Evolutionary conservation across 2,113 vertebrate genomes (phyloP), one percentile per base, ranked within the genome.

Genomic region (Scomber colias): DNA sequence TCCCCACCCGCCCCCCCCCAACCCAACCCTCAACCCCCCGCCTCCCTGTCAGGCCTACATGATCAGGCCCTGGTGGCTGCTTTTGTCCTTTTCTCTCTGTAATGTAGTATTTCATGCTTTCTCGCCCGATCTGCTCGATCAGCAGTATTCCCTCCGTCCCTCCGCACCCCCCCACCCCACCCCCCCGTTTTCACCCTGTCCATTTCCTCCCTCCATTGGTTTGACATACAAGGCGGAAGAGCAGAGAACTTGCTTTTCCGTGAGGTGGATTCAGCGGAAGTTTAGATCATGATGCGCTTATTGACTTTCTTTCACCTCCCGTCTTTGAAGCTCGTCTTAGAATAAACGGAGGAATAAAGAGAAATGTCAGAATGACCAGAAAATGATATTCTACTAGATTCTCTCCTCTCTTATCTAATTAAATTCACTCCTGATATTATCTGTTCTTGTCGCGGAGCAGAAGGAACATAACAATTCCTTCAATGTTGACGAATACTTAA

Each of bases 101-200:
- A 89, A 91, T 89, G 90, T 89, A 84, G 88, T 90, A 91, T 90
- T 92, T 92, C 90, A 92, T 88, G 91, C 87, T 91, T 92, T 90
- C 85, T 84, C 31, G 85, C 73, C 71, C 63, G 70, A 89, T 89
- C 83, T 92, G 91, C 90, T 83, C 71, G 62, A 83, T 93, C 91
- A 93, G 92, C 92, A 92, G 74, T 82, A 85, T 88, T 86, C 85
- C 87, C 88, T 46, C 46, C 14, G 46, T 74, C 82, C 88, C 84
- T 74, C 70, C 16, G 71, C 71, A 45, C 83, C 85, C 57, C 80
- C 82, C 84, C 83, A 21, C 21, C 75, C 7, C 14, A 1, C 51
- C n/a, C 51, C 51, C 51, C 17, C 15, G 2, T 54, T 54, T 45
- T 70, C 77, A 17, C 82, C 84, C 79, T 40, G 76, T 88, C 87